Conservation (phyloP, 2,113 vertebrate genomes). For the Archocentrus centrarchus region DNA sequence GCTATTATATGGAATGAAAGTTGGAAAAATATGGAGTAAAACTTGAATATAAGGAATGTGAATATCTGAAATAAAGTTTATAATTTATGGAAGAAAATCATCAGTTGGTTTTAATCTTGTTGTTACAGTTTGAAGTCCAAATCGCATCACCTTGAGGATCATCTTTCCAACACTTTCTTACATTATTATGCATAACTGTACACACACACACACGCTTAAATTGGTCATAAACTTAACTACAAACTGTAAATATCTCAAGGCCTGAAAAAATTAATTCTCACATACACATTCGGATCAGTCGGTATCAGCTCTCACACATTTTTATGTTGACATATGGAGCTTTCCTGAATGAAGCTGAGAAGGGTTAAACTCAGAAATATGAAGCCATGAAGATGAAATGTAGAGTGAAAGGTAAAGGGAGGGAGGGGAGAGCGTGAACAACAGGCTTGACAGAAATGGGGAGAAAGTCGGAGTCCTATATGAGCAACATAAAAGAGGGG, state of each 20-base stretch:
- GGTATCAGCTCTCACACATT: not conserved
- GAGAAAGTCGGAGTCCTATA: slow-evolving; percentile 14
- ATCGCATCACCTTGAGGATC: not conserved
- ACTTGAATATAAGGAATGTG: not conserved
- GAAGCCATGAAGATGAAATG: slow-evolving; percentile 21
- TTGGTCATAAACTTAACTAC: not conserved
- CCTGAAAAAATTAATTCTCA: not conserved
- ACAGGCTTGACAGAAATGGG: slow-evolving; percentile 21
- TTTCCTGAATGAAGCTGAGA: slow-evolving; percentile 8
- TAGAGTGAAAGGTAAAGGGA: not conserved
- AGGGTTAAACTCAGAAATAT: slow-evolving; percentile 9
- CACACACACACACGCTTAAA: not conserved
- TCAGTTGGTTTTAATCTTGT: not conserved
- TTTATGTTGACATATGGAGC: not conserved
- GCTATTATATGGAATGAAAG: not conserved
- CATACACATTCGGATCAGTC: not conserved
- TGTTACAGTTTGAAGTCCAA: not conserved
- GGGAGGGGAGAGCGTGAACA: slow-evolving; percentile 1
- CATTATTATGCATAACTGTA: not conserved
- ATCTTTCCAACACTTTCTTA: not conserved
- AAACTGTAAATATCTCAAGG: not conserved
- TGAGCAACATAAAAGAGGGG: slow-evolving; percentile 15
- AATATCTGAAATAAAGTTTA: not conserved
- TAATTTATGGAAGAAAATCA: not conserved
- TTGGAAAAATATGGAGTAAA: not conserved